phyloP scores from a whole-genome alignment of 2,797 vertebrate species.

The Taenioides sp. region DNA sequence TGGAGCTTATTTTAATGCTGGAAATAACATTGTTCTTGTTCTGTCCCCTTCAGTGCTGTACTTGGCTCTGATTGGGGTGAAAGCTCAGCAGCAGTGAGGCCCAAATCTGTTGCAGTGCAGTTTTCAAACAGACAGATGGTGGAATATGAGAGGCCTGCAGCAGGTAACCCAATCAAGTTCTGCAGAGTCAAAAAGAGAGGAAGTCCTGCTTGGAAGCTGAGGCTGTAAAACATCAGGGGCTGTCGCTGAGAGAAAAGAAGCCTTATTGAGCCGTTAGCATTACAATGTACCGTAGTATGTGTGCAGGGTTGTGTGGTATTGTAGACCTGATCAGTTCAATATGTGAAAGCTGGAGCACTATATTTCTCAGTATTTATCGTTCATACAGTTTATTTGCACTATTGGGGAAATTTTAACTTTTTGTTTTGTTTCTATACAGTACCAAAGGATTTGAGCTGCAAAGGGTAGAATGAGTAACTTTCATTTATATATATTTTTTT shows the following conservation, averaged over 20 bases:
- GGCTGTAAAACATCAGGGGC: background rate
- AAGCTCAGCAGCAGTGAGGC: slow-evolving; percentile 18
- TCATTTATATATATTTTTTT: too few relatives aligned
- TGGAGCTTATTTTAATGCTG: background rate
- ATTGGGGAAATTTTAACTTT: too few relatives aligned
- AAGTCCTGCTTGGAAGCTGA: background rate
- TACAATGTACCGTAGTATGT: background rate
- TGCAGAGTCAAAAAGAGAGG: background rate
- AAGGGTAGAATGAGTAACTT: too few relatives aligned
- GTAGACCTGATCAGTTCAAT: background rate
- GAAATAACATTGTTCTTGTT: slow-evolving; percentile 12
- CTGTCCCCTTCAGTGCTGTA: slow-evolving; percentile 28
- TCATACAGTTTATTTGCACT: too few relatives aligned
- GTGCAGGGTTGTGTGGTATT: background rate
- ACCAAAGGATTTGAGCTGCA: too few relatives aligned
- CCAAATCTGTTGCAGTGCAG: slow-evolving; percentile 24
- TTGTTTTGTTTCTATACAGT: too few relatives aligned
- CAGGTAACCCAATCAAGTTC: slow-evolving; percentile 27
- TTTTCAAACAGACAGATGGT: slow-evolving; percentile 26
- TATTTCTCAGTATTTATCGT: too few relatives aligned
- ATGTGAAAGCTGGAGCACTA: too few relatives aligned
- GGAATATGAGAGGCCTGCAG: slow-evolving; percentile 28
- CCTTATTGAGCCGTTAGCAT: background rate
- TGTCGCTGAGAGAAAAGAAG: background rate
- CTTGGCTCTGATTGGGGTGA: slow-evolving; percentile 35